Evolutionary conservation across 2,113 vertebrate genomes (phyloP), one percentile per base, ranked within the genome.

Genomic region (Cariama cristata): DNA sequence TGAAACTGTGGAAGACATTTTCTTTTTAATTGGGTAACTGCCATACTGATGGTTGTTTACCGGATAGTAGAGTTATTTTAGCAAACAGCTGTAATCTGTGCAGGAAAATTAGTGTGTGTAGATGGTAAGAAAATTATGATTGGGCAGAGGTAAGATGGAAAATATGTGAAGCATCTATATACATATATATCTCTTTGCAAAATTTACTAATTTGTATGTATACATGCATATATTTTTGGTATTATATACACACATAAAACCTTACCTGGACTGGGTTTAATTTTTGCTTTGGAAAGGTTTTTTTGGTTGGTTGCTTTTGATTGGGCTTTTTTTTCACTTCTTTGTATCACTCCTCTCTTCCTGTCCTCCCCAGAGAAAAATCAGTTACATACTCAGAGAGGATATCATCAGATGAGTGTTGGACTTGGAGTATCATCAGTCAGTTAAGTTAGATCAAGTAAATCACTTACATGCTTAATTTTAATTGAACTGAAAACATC

Each of bases 401-500:
- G 40, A 7, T 55, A 55, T 32, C 35, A 55, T 32, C 35, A 60
- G 45, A 30, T 64, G 11, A 68, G 20, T 40, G 27, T 53, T 69
- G 12, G 32, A 38, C 24, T 19, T 40, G 24, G 8, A 47, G 18
- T 44, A 35, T 33, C 23, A 55, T 24, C 30, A 27, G 6, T 49
- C n/a, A 56, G 11, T 72, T 72, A 58, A 42, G 12, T 62, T 30
- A 55, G 19, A 42, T 22, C 47, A 72, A 80, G 10, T 35, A 45
- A 71, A 30, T 56, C 16, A 24, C 15, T 52, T 56, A 35, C 10
- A 38, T 32, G 12, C 6, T 38, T 58, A 14, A 56, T 62, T 86
- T 72, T 22, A 59, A 73, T 72, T 24, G 4, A 77, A 56, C 6
- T 0, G 0, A 32, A 52, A 69, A 2, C 1, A 3, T 12, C 22